Evolutionary conservation across 2,113 vertebrate species (phyloP).

Genomic region (Pimephales promelas): DNA sequence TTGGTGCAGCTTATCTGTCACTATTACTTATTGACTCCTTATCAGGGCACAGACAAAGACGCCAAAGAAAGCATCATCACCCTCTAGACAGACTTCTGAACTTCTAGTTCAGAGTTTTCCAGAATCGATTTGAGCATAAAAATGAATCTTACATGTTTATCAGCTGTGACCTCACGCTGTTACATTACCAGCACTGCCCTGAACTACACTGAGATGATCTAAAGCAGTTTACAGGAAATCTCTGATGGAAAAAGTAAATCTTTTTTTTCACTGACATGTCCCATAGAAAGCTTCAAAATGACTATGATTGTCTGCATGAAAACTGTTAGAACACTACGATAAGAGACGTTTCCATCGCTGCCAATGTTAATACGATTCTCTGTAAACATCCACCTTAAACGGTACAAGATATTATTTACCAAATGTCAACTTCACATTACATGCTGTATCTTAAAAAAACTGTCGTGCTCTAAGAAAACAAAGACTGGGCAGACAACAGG

Average conservation of each 20-base stretch:
- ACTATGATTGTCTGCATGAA: not conserved
- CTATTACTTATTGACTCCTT: not conserved
- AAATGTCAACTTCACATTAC: constrained; percentile 41
- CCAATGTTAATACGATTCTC: constrained; percentile 29
- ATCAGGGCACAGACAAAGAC: not conserved
- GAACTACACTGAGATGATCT: not conserved
- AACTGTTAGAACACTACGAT: not conserved
- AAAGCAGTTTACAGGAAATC: not conserved
- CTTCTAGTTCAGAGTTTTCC: constrained; percentile 1
- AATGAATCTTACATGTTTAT: not conserved
- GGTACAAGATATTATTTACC: constrained; percentile 32
- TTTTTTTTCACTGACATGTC: not conserved
- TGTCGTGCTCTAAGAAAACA: constrained; percentile 30
- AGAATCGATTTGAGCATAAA: not conserved
- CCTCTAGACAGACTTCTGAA: not conserved
- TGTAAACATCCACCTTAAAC: constrained; percentile 42
- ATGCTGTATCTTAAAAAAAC: constrained; percentile 40
- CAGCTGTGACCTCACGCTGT: not conserved
- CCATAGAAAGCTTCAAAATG: not conserved
- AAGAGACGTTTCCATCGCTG: constrained; percentile 4
- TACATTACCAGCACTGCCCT: not conserved
- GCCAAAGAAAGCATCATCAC: not conserved
- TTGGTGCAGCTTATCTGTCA: not conserved
- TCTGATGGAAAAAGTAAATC: not conserved
- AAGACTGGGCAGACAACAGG: constrained; percentile 29